Percentiles rank a stretch among this genome's conserved stretches.
These are phyloP conservation scores for Amphilophus citrinellus DNA, from an alignment of 2,113 vertebrate species.

Conservation along the genomic window DNA sequence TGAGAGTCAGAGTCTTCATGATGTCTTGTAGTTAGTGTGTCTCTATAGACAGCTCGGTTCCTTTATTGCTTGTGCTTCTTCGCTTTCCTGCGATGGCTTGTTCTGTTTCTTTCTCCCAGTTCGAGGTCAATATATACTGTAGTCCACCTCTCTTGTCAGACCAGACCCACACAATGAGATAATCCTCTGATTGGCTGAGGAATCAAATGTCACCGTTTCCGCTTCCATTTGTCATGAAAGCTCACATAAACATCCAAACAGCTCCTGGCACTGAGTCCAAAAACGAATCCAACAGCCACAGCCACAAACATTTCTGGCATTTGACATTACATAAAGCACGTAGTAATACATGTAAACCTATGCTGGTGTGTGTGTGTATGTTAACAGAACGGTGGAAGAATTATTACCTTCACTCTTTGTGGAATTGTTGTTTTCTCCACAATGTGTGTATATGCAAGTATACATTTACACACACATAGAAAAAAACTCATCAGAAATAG, in stretches of 20 bases:
- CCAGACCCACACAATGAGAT: conserved; percentile 43
- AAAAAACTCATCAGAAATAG: neutral
- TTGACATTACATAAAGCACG: neutral
- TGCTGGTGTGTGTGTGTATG: neutral
- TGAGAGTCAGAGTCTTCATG: conserved; percentile 82
- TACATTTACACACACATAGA: neutral
- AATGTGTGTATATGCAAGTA: fast-evolving
- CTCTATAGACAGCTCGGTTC: conserved; percentile 4
- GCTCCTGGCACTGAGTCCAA: conserved; percentile 54
- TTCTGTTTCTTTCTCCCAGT: conserved; percentile 48
- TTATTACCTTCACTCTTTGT: neutral
- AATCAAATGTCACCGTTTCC: conserved; percentile 74
- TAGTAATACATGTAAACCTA: conserved; percentile 13
- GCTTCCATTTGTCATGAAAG: conserved; percentile 64
- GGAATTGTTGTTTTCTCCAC: neutral
- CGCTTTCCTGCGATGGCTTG: conserved; percentile 27
- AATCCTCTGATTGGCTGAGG: conserved; percentile 77
- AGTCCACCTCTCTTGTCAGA: conserved; percentile 57
- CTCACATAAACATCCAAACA: conserved; percentile 72
- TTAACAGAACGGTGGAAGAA: neutral
- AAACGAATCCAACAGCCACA: conserved; percentile 40
- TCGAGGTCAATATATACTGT: conserved; percentile 75
- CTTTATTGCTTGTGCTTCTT: conserved; percentile 8
- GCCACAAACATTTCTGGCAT: conserved; percentile 58
- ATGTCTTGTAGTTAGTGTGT: conserved; percentile 38